Conservation (phyloP, 2,113 vertebrate genomes). For the Synchiropus splendidus region DNA sequence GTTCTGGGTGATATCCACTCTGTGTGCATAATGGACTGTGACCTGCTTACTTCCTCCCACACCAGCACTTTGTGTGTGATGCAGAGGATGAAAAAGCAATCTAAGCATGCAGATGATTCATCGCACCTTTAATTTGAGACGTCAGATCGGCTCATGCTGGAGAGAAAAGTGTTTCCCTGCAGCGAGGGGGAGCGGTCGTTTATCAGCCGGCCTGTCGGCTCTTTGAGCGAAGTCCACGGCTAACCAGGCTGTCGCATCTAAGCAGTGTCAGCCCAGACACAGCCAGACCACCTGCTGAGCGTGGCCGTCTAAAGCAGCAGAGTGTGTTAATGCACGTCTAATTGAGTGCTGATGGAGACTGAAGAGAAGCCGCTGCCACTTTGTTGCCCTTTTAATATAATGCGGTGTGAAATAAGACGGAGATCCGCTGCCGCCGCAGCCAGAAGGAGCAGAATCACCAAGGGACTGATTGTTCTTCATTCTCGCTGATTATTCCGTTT, state of each 20-base stretch:
- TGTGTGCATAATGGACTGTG: too few relatives aligned
- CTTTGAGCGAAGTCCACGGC: constrained; percentile 17
- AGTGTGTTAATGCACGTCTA: constrained; percentile 31
- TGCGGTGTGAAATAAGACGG: constrained; percentile 26
- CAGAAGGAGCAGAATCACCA: constrained; percentile 33
- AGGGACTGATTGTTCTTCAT: constrained; percentile 44
- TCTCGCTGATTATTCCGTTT: constrained; percentile 39
- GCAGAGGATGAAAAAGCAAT: too few relatives aligned
- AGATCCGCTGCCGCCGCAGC: constrained; percentile 14
- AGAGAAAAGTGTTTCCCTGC: background rate
- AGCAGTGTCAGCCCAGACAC: constrained; percentile 30
- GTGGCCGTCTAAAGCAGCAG: background rate
- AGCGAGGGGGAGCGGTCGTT: constrained; percentile 1
- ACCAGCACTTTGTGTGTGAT: too few relatives aligned
- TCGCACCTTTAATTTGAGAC: constrained; percentile 9
- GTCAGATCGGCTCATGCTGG: constrained; percentile 6
- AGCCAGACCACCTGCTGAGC: constrained; percentile 26
- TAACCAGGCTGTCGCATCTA: constrained; percentile 26
- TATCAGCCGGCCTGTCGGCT: background rate
- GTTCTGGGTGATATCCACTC: background rate
- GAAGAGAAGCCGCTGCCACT: constrained; percentile 1
- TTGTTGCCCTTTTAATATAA: constrained; percentile 30
- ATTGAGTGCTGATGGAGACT: constrained; percentile 40
- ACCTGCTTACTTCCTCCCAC: too few relatives aligned
- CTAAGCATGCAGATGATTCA: constrained; percentile 9